phyloP scores from a whole-genome alignment of 2,888 invertebrate species.

The Sinelater perroti region DNA sequence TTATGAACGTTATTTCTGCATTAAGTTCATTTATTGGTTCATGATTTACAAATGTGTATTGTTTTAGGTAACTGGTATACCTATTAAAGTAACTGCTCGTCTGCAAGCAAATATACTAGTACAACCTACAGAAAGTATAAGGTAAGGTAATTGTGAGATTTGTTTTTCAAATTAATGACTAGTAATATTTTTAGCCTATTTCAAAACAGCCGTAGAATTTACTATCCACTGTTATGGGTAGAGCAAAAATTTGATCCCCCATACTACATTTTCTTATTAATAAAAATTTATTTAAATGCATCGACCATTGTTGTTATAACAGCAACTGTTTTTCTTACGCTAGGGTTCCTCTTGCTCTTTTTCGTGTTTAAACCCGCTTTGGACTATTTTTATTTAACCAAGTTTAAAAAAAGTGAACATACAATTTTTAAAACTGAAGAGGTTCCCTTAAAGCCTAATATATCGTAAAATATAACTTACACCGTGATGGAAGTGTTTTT shows the following conservation, averaged over 20 bases:
- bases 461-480: no score
- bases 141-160: conserved; percentile 64
- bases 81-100: conserved; percentile 77
- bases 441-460: no score
- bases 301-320: no score
- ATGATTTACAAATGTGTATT: neutral
- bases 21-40: neutral
- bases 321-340: no score
- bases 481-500: no score
- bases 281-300: conserved; percentile 19
- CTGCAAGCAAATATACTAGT: conserved; percentile 82
- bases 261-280: conserved; percentile 51
- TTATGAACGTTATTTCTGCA: neutral
- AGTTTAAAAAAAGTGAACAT: no score
- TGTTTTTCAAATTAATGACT: neutral
- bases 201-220: conserved; percentile 70
- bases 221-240: conserved; percentile 82
- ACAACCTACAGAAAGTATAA: conserved; percentile 68
- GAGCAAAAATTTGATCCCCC: conserved; percentile 73
- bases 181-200: conserved; percentile 65
- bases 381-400: no score
- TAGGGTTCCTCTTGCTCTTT: no score
- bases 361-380: no score
- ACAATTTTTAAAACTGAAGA: no score
- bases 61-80: conserved; percentile 75